Evolutionary conservation across 2,888 invertebrate genomes (phyloP).

Genomic region (Melieria crassipennis): DNA sequence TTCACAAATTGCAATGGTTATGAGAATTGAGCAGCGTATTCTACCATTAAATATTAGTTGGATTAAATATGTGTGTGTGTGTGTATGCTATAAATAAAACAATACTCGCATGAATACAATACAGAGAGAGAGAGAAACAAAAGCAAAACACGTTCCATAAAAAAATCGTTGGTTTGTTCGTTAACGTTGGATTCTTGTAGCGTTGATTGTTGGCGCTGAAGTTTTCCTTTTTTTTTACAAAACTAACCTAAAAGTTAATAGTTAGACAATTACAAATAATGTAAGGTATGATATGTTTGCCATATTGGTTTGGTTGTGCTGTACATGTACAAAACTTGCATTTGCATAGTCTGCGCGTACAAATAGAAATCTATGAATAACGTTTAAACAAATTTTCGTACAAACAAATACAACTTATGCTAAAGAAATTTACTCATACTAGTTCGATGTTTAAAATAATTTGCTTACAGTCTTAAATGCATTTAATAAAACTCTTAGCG

Average conservation of each 20-base stretch:
- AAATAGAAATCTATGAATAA: too few relatives aligned
- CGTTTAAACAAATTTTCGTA: too few relatives aligned
- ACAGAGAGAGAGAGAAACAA: slow-evolving; percentile 5
- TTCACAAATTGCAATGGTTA: background rate
- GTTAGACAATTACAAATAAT: slow-evolving; percentile 7
- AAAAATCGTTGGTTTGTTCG: slow-evolving; percentile 48
- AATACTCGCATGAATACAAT: slow-evolving; percentile 10
- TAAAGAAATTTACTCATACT: too few relatives aligned
- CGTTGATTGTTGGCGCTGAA: slow-evolving; percentile 7
- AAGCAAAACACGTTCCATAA: slow-evolving; percentile 19
- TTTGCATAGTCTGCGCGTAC: background rate
- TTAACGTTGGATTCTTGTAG: slow-evolving; percentile 26
- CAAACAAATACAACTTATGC: too few relatives aligned
- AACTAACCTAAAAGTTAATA: slow-evolving; percentile 1
- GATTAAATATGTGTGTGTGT: background rate
- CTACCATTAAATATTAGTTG: background rate
- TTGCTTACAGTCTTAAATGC: slow-evolving; percentile 8
- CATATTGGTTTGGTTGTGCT: slow-evolving; percentile 41
- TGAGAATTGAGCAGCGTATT: background rate
- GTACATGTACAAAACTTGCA: slow-evolving; percentile 16
- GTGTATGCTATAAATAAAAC: background rate
- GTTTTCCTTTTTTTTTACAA: slow-evolving; percentile 14
- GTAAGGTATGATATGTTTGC: slow-evolving; percentile 37
- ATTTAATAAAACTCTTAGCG: too few relatives aligned
- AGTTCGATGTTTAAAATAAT: too few relatives aligned